Percentiles rank a stretch among this genome's conserved stretches.
phyloP scores from a whole-genome alignment of 2,113 vertebrate species.

The Anguilla japonica region DNA sequence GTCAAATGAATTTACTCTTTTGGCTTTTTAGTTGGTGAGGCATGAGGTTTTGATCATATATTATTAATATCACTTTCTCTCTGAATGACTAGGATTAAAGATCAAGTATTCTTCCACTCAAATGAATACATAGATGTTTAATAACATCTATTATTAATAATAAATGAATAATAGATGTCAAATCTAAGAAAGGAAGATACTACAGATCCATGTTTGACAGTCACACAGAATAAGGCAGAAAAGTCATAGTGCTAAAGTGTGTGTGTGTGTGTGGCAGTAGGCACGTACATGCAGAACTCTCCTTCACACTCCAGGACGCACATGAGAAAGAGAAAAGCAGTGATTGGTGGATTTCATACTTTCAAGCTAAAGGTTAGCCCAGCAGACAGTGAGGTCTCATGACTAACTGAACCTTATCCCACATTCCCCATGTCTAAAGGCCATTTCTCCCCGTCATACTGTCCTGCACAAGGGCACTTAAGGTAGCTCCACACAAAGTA shows the following conservation, averaged over 20 bases:
- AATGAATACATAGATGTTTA: neutral
- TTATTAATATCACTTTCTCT: neutral
- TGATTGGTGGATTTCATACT: neutral
- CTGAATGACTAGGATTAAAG: neutral
- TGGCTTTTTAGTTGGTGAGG: neutral
- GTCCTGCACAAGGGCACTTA: neutral
- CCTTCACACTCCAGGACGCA: neutral
- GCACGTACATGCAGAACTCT: too few relatives aligned
- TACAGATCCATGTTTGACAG: neutral
- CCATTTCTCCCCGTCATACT: conserved; percentile 13
- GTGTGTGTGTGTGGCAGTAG: neutral
- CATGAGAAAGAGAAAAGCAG: neutral
- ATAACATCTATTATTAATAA: neutral
- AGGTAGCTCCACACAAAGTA: neutral
- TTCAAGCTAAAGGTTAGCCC: conserved; percentile 40
- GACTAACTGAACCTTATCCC: conserved; percentile 19
- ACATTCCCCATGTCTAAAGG: conserved; percentile 29
- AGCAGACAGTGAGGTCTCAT: conserved; percentile 21
- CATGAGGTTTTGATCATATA: neutral
- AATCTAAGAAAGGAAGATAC: neutral
- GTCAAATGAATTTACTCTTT: neutral
- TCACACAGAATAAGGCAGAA: neutral
- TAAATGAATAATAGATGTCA: neutral
- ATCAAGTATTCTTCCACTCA: neutral
- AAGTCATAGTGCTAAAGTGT: neutral